Base-by-base conservation (phyloP, 2,888 invertebrate genomes). In the Eupithecia exiguata region DNA sequence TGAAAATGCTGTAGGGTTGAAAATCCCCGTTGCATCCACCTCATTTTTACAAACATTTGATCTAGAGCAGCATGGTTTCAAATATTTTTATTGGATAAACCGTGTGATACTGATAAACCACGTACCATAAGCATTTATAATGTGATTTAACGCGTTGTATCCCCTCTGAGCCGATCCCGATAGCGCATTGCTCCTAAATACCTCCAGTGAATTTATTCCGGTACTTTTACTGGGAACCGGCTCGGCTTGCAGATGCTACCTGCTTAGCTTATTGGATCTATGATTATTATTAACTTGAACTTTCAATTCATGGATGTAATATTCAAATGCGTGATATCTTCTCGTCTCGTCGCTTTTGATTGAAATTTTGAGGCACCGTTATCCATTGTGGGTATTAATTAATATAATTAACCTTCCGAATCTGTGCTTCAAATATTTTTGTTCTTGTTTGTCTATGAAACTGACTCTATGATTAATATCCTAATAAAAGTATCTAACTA, bases 221-320 rank as follows among this genome's bases (percentile, higher is more conserved):
- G 91, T 90, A 89, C 88, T 90, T 88, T 89, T 91, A 90, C 90
- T 86, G 87, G 85, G 90, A 89, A 84, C 89, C 85, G 87, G 82
- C 82, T 30, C 68, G 49, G 43, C 70, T 68, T 79, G 77, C 75
- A 78, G 78, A 75, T 71, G 68, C 70, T 73, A 77, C 25, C 46
- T 69, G 74, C 62, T 74, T 69, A 40, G 74, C 74, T 74, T 74
- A 74, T 69, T 71, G 74, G 61, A 58, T 70, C 40, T 46, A 40
- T 67, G 53, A 67, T 65, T 35, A 65, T 46, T 40, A 43, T 40
- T 66, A 21, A 25, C 63, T 40, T 12, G 21, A 66, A 65, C 66
- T 66, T 66, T 62, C 62, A 30, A 62, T 62, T 62, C 35, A 62
- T 61, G 6, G 7, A 18, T 49, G 9, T 5, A 16, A 2, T 49